Conservation (phyloP, 2,888 invertebrate genomes). For the Beris morrisii region DNA sequence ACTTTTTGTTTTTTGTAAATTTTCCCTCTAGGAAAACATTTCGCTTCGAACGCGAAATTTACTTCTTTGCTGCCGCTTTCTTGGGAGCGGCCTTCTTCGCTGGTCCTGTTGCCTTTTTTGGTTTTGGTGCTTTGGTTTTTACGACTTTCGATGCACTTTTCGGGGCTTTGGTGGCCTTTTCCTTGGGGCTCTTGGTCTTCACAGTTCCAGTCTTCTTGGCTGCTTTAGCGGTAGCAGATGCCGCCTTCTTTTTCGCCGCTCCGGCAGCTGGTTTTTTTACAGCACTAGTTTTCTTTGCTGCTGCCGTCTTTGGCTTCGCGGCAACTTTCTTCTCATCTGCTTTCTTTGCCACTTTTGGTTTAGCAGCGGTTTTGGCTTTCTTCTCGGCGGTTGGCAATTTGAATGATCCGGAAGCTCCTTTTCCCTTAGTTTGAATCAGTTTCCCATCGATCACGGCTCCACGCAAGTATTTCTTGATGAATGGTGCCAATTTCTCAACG, state of each 20-base stretch:
- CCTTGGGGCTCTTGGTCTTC: conserved; percentile 3
- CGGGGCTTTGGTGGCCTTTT: too few relatives aligned
- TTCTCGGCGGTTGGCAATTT: too few relatives aligned
- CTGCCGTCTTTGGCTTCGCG: conserved; percentile 35
- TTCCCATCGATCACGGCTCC: too few relatives aligned
- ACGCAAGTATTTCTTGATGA: too few relatives aligned
- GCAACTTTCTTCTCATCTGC: too few relatives aligned
- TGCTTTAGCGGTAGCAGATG: conserved; percentile 8
- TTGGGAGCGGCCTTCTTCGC: conserved; percentile 26
- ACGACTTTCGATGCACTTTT: too few relatives aligned
- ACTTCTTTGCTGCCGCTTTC: conserved; percentile 24
- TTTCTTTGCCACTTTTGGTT: too few relatives aligned
- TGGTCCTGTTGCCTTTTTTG: conserved; percentile 14
- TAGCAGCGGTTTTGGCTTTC: too few relatives aligned
- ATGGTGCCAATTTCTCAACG: too few relatives aligned
- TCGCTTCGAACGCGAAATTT: neutral
- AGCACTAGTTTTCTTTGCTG: conserved; percentile 1
- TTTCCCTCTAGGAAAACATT: neutral
- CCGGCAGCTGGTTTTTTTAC: neutral
- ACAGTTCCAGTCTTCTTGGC: conserved; percentile 18
- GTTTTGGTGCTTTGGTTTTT: neutral
- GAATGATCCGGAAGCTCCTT: too few relatives aligned
- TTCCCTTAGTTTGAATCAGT: too few relatives aligned
- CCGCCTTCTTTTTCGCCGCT: conserved; percentile 5
- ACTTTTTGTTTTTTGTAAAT: conserved; percentile 4